Percentiles rank a stretch among this genome's conserved stretches.
phyloP scores from a whole-genome alignment of 1,140 invertebrate species.

The Dinoponera quadriceps region DNA sequence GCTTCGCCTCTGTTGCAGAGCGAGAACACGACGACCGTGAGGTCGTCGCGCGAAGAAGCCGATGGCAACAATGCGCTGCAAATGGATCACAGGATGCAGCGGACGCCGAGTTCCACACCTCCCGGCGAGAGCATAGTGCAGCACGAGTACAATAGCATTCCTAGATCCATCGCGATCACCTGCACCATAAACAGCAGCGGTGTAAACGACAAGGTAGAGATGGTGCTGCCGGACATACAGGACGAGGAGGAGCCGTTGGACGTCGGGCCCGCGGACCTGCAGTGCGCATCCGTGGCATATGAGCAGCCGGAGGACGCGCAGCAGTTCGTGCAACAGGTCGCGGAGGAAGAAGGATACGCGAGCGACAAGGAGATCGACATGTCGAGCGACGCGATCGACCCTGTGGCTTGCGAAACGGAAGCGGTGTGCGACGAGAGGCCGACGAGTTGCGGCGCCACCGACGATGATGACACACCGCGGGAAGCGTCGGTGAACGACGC shows the following conservation, averaged over 20 bases:
- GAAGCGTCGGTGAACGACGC: constrained; percentile 32
- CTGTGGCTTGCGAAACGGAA: constrained; percentile 34
- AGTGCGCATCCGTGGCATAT: constrained; percentile 64
- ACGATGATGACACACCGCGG: constrained; percentile 34
- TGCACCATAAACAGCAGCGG: constrained; percentile 57
- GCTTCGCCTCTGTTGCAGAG: constrained; percentile 52
- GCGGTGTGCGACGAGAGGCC: constrained; percentile 50
- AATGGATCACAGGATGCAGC: constrained; percentile 72
- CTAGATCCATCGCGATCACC: constrained; percentile 64
- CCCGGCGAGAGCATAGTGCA: constrained; percentile 56
- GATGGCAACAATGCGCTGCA: constrained; percentile 61
- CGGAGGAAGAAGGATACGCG: constrained; percentile 48
- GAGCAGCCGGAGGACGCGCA: constrained; percentile 64
- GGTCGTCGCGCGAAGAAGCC: constrained; percentile 35
- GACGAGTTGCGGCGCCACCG: constrained; percentile 25
- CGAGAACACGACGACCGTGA: constrained; percentile 47
- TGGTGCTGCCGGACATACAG: constrained; percentile 76
- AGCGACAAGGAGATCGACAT: constrained; percentile 44
- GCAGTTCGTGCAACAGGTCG: constrained; percentile 48
- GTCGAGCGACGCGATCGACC: constrained; percentile 9
- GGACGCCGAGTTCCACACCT: constrained; percentile 59
- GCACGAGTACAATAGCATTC: constrained; percentile 66
- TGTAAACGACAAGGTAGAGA: constrained; percentile 74
- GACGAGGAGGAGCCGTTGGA: constrained; percentile 68
- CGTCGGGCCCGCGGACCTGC: constrained; percentile 29